phyloP scores from a whole-genome alignment of 2,797 vertebrate genomes.

The Acanthornis magna region DNA sequence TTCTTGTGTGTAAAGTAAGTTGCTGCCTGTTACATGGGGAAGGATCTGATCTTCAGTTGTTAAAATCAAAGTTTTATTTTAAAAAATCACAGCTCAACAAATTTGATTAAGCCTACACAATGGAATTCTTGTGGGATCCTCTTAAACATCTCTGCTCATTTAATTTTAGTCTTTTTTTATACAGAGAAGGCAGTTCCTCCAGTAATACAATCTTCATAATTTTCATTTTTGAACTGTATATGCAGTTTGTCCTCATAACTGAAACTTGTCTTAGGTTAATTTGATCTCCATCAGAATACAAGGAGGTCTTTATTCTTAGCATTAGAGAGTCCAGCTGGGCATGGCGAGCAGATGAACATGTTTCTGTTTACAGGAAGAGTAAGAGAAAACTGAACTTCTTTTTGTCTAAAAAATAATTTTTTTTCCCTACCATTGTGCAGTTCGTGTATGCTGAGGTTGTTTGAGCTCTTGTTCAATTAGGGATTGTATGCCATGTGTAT shows the following conservation, averaged over 20 bases:
- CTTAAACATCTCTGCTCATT: not conserved
- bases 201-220: not conserved
- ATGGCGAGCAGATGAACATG: not conserved
- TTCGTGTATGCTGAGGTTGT: conserved; percentile 8
- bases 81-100: not conserved
- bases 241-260: not conserved
- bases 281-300: not conserved
- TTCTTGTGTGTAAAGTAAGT: not conserved
- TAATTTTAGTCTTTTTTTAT: not conserved
- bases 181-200: not conserved
- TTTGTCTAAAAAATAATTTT: not conserved
- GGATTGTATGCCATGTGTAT: not conserved
- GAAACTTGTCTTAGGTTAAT: not conserved
- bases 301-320: not conserved
- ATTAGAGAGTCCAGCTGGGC: not conserved
- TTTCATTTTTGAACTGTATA: not conserved
- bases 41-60: not conserved
- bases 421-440: not conserved
- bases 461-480: conserved; percentile 9
- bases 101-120: not conserved
- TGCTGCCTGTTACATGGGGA: not conserved
- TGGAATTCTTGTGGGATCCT: not conserved
- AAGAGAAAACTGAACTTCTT: conserved; percentile 13
- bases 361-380: conserved; percentile 36
- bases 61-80: not conserved